phyloP scores from a whole-genome alignment of 2,888 invertebrate genomes.

The Parascotia fuliginaria region DNA sequence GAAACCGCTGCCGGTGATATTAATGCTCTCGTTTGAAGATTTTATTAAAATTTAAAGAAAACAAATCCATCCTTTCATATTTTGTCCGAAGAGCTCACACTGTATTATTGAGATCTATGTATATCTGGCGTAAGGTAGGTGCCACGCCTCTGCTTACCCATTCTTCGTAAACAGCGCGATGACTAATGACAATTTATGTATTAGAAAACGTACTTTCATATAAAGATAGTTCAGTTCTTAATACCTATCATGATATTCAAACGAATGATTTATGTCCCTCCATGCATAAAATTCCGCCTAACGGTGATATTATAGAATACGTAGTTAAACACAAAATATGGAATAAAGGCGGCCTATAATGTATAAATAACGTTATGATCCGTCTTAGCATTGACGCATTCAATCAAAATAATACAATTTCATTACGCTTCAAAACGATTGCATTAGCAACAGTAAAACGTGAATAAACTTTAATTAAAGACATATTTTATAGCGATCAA shows the following conservation, averaged over 20 bases:
- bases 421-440: conserved; percentile 31
- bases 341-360: conserved; percentile 2
- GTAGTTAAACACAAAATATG: neutral
- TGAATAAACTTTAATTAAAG: conserved; percentile 39
- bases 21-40: too few relatives aligned
- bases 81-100: too few relatives aligned
- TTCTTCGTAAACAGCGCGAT: too few relatives aligned
- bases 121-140: too few relatives aligned
- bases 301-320: neutral
- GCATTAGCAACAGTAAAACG: conserved; percentile 38
- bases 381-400: conserved; percentile 11
- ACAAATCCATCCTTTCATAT: too few relatives aligned
- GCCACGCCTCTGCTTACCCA: too few relatives aligned
- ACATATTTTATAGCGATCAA: conserved; percentile 33
- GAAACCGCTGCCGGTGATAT: too few relatives aligned
- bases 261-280: neutral
- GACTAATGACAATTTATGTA: too few relatives aligned
- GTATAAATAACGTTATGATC: conserved; percentile 16
- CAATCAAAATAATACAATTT: conserved; percentile 26
- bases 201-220: too few relatives aligned
- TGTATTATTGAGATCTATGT: too few relatives aligned
- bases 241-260: neutral
- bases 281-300: neutral
- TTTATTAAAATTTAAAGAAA: too few relatives aligned
- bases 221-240: neutral